Conservation (phyloP, 1,140 invertebrate genomes). For the Whitmania pigra region DNA sequence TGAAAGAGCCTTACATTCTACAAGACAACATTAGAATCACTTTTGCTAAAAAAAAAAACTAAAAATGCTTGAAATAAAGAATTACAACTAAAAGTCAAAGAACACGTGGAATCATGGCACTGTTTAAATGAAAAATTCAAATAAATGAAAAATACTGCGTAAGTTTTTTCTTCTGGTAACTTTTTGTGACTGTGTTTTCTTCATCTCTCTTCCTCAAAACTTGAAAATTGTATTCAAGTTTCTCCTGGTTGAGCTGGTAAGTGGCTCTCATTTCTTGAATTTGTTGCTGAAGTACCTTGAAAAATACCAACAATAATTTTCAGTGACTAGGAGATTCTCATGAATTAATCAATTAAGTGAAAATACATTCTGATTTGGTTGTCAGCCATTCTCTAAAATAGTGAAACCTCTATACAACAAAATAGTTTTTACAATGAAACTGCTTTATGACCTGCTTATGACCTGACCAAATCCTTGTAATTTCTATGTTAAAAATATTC, state of each 20-base stretch:
- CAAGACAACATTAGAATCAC: too few relatives aligned
- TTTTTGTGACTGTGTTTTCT: conserved; percentile 67
- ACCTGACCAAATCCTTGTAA: too few relatives aligned
- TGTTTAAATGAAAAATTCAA: conserved; percentile 6
- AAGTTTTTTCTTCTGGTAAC: conserved; percentile 65
- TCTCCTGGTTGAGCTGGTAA: conserved; percentile 63
- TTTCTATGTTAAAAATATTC: too few relatives aligned
- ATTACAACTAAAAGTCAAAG: too few relatives aligned
- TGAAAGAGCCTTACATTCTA: background rate
- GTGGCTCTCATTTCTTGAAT: conserved; percentile 60
- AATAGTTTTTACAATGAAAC: too few relatives aligned
- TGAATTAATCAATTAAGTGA: background rate
- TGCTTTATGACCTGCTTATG: too few relatives aligned
- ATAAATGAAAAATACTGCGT: conserved; percentile 36
- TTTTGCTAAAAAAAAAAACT: too few relatives aligned
- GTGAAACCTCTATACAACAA: too few relatives aligned
- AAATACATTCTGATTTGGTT: too few relatives aligned
- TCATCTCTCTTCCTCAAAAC: conserved; percentile 70
- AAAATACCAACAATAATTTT: conserved; percentile 5
- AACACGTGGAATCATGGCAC: too few relatives aligned
- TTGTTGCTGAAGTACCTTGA: conserved; percentile 58
- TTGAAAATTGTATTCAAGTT: conserved; percentile 73
- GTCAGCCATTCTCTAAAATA: too few relatives aligned
- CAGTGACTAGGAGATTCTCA: background rate
- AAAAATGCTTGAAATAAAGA: too few relatives aligned